These are phyloP conservation scores for Stercorarius parasiticus DNA, from an alignment of 2,113 vertebrate species.

Conservation along the genomic window DNA sequence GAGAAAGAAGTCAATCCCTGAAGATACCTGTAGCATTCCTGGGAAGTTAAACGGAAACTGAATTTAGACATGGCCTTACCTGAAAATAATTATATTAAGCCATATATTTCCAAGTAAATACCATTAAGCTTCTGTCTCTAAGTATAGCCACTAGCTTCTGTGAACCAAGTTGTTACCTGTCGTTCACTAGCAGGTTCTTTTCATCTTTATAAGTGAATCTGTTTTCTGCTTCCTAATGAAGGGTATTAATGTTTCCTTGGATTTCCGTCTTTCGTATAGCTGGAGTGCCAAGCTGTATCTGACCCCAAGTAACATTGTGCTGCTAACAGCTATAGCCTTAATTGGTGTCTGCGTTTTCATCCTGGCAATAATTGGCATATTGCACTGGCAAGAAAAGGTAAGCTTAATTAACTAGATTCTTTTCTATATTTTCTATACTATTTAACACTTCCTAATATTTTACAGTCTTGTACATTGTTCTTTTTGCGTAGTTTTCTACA, in stretches of 20 bases:
- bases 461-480: not conserved
- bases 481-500: not conserved
- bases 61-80: not conserved
- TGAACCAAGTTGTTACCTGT: not conserved
- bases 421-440: not conserved
- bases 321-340: constrained; percentile 94
- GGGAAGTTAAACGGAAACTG: not conserved
- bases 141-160: not conserved
- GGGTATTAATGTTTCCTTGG: constrained; percentile 8
- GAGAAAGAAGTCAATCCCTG: not conserved
- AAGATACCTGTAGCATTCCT: not conserved
- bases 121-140: not conserved
- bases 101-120: not conserved
- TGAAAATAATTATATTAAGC: not conserved
- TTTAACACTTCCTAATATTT: not conserved
- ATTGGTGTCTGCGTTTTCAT: constrained; percentile 97
- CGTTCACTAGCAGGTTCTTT: not conserved
- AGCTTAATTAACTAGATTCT: constrained; percentile 42
- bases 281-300: constrained; percentile 98
- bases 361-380: constrained; percentile 93
- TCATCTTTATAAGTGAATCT: not conserved
- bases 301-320: constrained; percentile 95
- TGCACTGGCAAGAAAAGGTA: constrained; percentile 99
- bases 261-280: constrained; percentile 69
- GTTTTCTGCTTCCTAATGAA: not conserved